Conservation (phyloP, 2,113 vertebrate genomes). For the Muntiacus reevesi region DNA sequence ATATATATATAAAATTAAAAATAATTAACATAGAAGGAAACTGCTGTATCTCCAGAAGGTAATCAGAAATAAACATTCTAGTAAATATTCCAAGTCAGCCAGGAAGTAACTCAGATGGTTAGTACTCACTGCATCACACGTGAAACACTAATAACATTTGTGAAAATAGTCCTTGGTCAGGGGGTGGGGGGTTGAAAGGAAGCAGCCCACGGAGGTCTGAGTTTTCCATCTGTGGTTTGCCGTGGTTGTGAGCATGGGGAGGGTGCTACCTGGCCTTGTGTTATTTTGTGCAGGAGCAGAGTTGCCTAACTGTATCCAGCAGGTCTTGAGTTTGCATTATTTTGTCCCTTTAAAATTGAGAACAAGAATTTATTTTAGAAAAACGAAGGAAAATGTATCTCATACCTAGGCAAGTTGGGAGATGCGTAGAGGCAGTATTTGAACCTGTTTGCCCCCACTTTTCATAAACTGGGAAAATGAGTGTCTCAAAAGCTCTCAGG, state of each 20-base stretch:
- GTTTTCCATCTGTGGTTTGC: neutral
- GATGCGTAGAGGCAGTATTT: neutral
- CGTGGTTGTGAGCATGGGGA: neutral
- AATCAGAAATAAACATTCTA: constrained; percentile 25
- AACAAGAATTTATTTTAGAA: neutral
- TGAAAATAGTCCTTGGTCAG: neutral
- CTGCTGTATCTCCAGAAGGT: constrained; percentile 35
- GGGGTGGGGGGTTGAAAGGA: constrained; percentile 6
- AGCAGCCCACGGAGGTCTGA: constrained; percentile 29
- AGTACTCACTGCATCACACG: rapidly evolving
- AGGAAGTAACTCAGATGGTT: neutral
- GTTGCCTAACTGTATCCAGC: neutral
- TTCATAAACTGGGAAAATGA: neutral
- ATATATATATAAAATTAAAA: neutral
- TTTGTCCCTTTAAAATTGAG: neutral
- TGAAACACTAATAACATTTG: neutral
- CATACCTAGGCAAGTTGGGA: too few species aligned
- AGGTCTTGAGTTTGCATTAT: neutral
- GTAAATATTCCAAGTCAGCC: neutral
- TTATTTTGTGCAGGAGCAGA: neutral
- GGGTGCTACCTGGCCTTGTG: neutral
- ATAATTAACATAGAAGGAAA: constrained; percentile 44
- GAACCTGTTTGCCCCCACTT: neutral
- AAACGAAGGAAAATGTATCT: neutral
- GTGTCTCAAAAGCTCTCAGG: neutral